Evolutionary conservation across 2,797 vertebrate genomes (phyloP), one percentile per base, ranked within the genome.

Genomic region (Tinamus major): DNA sequence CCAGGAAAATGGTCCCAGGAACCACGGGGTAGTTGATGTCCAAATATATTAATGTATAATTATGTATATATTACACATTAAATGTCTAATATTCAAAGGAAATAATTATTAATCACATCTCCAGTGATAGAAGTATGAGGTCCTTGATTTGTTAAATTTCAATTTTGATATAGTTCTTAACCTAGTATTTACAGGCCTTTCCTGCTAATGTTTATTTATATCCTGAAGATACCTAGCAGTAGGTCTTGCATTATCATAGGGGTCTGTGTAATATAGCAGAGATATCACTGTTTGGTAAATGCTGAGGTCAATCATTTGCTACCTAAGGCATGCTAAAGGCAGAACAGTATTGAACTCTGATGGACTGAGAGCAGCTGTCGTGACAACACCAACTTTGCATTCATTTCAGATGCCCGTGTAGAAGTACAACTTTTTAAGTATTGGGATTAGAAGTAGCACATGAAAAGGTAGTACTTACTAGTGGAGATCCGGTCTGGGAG

Each of bases 291-390:
- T 70, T 84, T 61, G 67, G 44, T 80, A 76, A 79, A 80, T 58
- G 21, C 42, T 61, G 27, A 53, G 37, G 63, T 71, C 44, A 79
- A 3, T 72, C 62, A 62, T 64, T 91, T 91, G 27, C 44, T 64
- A 77, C 31, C 20, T 51, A 51, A 51, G 24, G 12, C 12, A 6
- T 64, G 26, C 13, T 67, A 49, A 91, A 62, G 44, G 48, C 48
- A 92, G 56, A 79, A 82, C 29, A 59, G 33, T 71, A 79, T 3
- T 86, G 77, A 92, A 68, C 82, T 94, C 74, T 88, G 67, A 81
- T 82, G 91, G 91, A 91, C 77, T 94, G 89, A 69, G 55, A 84
- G 31, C 37, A 87, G 39, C 11, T 85, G 26, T 78, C 85, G 39
- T 83, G 74, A 26, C 51, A 72, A 53, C 69, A 44, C 2, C 63